A percentile compares a stretch with the other conserved stretches of the same genome.
phyloP scores from a whole-genome alignment of 92 coral and sea anemone species.

The Galaxea fascicularis region DNA sequence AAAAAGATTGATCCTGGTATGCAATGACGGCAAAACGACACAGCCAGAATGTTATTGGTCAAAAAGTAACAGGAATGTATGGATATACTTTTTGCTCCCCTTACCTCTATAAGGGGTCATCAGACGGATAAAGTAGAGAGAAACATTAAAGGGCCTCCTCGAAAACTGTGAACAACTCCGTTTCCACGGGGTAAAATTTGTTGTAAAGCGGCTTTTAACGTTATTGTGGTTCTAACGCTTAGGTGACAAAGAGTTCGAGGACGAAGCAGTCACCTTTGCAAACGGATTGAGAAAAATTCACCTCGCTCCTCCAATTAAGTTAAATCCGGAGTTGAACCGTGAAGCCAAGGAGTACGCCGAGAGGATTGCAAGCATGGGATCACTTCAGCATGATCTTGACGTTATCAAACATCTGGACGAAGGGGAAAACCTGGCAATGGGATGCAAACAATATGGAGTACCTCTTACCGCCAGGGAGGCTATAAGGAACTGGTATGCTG shows the following conservation, averaged over 20 bases:
- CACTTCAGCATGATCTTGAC: constrained; percentile 74
- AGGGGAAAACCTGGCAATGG: constrained; percentile 93
- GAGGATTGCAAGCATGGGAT: constrained; percentile 72
- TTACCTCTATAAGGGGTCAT: too few relatives aligned
- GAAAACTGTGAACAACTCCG: too few relatives aligned
- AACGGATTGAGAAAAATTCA: constrained; percentile 81
- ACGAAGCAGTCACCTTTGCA: constrained; percentile 74
- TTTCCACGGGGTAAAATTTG: too few relatives aligned
- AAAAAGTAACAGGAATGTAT: too few relatives aligned
- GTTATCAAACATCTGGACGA: constrained; percentile 72
- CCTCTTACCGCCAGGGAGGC: constrained; percentile 83
- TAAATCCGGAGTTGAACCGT: constrained; percentile 60
- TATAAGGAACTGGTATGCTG: constrained; percentile 75
- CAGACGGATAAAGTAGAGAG: too few relatives aligned
- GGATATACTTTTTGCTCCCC: too few relatives aligned
- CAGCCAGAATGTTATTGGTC: too few relatives aligned
- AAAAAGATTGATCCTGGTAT: too few relatives aligned
- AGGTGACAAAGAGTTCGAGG: constrained; percentile 68
- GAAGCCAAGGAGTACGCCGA: constrained; percentile 82
- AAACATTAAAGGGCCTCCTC: too few relatives aligned
- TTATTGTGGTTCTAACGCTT: background rate
- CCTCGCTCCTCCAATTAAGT: constrained; percentile 64
- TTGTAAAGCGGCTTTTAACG: too few relatives aligned
- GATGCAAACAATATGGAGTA: constrained; percentile 70
- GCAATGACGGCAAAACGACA: too few relatives aligned